Evolutionary conservation across 2,888 invertebrate genomes (phyloP).

Genomic region (Alviniconcha strummeri): DNA sequence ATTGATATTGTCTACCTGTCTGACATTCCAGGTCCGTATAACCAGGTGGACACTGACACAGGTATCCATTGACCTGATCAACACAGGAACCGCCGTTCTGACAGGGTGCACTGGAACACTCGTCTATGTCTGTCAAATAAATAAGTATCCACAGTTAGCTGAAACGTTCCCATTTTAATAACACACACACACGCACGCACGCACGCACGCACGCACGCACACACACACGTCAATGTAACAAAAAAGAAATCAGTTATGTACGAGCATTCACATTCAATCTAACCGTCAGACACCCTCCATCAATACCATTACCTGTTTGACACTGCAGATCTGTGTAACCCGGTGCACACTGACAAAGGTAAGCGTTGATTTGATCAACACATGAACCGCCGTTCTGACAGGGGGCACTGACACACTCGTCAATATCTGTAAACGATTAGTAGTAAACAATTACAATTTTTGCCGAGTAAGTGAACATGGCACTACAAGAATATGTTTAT

Average conservation of each 20-base stretch:
- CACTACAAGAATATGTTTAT: too few species aligned
- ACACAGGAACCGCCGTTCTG: constrained; percentile 13
- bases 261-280: background rate
- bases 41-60: constrained; percentile 6
- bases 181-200: constrained; percentile 10
- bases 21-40: background rate
- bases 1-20: background rate
- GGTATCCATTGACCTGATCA: constrained; percentile 20
- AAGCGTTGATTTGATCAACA: background rate
- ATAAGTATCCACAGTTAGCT: too few species aligned
- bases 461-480: too few species aligned
- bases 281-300: background rate
- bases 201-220: background rate
- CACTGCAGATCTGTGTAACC: background rate
- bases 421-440: background rate
- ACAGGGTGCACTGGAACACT: constrained; percentile 13
- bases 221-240: background rate
- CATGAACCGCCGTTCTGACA: constrained; percentile 6
- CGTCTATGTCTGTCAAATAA: constrained; percentile 7
- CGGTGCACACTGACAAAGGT: background rate
- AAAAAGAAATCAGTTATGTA: background rate
- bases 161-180: background rate
- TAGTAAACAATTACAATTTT: too few species aligned
- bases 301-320: background rate
- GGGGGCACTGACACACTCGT: constrained; percentile 16